Percentiles rank a stretch among this genome's conserved stretches.
These are phyloP conservation scores for Luidia sarsii DNA, from an alignment of 53 echinoderm and acorn worm genomes.

Conservation along the genomic window DNA sequence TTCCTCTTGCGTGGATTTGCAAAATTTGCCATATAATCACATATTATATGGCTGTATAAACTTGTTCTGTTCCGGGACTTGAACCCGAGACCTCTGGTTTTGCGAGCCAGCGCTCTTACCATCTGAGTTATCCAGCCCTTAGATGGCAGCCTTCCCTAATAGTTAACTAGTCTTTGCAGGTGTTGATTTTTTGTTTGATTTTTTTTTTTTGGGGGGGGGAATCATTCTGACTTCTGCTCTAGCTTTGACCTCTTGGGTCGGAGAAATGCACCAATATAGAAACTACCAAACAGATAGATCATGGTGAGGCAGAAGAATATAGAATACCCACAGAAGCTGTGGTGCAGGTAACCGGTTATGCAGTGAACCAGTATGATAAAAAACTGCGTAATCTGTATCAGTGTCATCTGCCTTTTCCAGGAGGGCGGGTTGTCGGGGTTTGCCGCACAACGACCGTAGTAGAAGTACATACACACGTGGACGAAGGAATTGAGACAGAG, in stretches of 20 bases:
- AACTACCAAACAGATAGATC: conserved; percentile 88
- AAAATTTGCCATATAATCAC: neutral
- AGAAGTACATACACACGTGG: conserved; percentile 93
- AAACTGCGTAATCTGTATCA: conserved; percentile 89
- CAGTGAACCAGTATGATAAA: conserved; percentile 80
- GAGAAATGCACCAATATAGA: conserved; percentile 75
- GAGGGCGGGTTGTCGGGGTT: conserved; percentile 65
- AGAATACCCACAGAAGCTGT: conserved; percentile 87
- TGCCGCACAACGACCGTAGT: conserved; percentile 88
- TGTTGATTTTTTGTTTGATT: no score
- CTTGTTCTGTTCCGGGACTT: no score
- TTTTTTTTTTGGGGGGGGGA: no score
- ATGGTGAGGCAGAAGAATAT: conserved; percentile 79
- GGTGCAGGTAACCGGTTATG: conserved; percentile 68
- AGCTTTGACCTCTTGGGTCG: conserved; percentile 47
- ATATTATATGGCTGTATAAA: neutral
- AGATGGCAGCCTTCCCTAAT: no score
- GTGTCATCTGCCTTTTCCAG: conserved; percentile 91
- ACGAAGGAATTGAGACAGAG: conserved; percentile 87
- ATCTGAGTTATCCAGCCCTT: no score
- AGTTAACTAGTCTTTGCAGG: no score
- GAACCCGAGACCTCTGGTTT: no score
- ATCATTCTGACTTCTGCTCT: no score
- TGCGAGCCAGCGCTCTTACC: no score
- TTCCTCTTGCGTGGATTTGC: no score